Conservation (phyloP, 2,113 vertebrate species). For the Pseudopipra pipra region DNA sequence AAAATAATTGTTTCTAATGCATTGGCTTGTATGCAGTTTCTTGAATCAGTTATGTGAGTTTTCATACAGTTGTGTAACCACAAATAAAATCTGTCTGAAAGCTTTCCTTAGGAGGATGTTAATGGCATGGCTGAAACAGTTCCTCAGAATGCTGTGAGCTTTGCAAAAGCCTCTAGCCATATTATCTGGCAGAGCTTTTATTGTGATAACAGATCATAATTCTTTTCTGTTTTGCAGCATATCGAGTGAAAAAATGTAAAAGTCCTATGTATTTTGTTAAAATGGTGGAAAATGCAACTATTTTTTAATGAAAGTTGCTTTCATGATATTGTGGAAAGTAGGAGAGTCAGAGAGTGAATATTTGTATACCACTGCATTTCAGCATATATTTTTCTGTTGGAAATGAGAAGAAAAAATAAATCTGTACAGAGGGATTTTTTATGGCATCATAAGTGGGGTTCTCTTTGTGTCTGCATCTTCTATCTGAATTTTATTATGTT, state of each 20-base stretch:
- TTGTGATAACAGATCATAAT: not conserved
- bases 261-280: not conserved
- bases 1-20: not conserved
- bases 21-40: not conserved
- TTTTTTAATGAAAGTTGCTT: not conserved
- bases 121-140: not conserved
- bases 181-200: not conserved
- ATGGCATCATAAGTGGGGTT: rapidly evolving
- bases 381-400: not conserved
- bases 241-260: not conserved
- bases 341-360: not conserved
- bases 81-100: not conserved
- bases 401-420: not conserved
- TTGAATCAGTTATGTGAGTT: not conserved
- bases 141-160: not conserved
- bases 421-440: not conserved
- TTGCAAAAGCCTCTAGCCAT: constrained; percentile 1
- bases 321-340: not conserved
- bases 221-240: not conserved
- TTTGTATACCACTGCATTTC: not conserved
- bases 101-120: not conserved
- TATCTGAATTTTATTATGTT: not conserved
- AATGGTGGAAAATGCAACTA: not conserved
- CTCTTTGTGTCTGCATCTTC: not conserved
- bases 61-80: not conserved